Conservation (phyloP, 2,888 invertebrate genomes). For the Pollenia labialis region DNA sequence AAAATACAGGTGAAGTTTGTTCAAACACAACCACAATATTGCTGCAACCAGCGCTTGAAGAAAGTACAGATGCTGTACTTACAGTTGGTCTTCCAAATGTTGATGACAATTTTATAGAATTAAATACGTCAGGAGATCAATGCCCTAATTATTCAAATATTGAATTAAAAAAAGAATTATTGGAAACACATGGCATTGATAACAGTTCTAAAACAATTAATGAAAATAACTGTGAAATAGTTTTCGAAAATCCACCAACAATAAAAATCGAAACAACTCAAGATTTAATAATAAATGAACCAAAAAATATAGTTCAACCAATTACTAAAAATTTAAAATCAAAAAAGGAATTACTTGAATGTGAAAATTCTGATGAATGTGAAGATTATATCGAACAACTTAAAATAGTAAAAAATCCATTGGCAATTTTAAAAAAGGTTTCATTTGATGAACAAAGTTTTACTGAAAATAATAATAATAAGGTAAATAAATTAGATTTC, state of each 20-base stretch:
- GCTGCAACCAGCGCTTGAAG: background rate
- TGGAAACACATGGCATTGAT: background rate
- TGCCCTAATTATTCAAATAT: background rate
- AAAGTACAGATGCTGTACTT: background rate
- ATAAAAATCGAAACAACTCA: slow-evolving; percentile 5
- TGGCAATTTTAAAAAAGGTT: slow-evolving; percentile 15
- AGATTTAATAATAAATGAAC: background rate
- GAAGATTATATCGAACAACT: background rate
- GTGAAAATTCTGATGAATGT: background rate
- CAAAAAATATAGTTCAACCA: background rate
- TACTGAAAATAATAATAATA: background rate
- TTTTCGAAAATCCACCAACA: background rate
- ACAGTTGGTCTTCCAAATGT: background rate
- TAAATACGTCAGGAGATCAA: background rate
- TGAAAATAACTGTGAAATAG: background rate
- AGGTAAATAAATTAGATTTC: background rate
- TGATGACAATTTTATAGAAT: background rate
- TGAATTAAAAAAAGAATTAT: slow-evolving; percentile 31
- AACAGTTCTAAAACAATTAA: background rate
- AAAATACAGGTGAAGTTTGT: background rate
- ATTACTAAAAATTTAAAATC: background rate
- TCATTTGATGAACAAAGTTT: background rate
- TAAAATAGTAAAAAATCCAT: slow-evolving; percentile 44
- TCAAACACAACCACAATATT: no score
- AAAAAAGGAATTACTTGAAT: background rate